phyloP scores from a whole-genome alignment of 2,888 invertebrate genomes.

The Pediacus dermestoides region DNA sequence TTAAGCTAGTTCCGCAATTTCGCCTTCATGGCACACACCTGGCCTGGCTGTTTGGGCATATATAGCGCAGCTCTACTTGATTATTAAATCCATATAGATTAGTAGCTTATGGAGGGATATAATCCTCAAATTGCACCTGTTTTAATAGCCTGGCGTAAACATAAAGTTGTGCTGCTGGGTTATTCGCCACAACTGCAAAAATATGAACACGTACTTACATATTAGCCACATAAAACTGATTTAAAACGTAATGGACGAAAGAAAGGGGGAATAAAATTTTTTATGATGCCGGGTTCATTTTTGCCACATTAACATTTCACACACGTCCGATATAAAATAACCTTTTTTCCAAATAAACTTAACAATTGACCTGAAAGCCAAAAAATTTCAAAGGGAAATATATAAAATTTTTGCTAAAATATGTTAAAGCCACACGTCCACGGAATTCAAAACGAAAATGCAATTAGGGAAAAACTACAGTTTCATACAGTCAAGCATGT shows the following conservation, averaged over 20 bases:
- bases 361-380: no score
- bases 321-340: no score
- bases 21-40: slow-evolving; percentile 32
- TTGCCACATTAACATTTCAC: no score
- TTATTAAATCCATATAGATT: slow-evolving; percentile 32
- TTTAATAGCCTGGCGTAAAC: slow-evolving; percentile 19
- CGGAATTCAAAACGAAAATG: no score
- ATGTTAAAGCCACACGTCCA: no score
- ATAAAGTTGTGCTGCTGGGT: slow-evolving; percentile 7
- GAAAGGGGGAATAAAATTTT: no score
- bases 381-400: no score
- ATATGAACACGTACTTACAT: slow-evolving; percentile 9
- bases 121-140: slow-evolving; percentile 29
- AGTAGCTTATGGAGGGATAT: slow-evolving; percentile 24
- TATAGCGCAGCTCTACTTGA: slow-evolving; percentile 22
- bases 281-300: no score
- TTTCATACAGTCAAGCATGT: no score
- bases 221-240: slow-evolving; percentile 6
- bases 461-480: no score
- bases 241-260: slow-evolving; percentile 12
- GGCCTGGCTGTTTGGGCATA: slow-evolving; percentile 19
- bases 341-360: no score
- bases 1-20: slow-evolving; percentile 30
- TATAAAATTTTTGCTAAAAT: no score
- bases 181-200: slow-evolving; percentile 2